phyloP scores from a whole-genome alignment of 1,140 invertebrate genomes.

The Heliconius hermathena region DNA sequence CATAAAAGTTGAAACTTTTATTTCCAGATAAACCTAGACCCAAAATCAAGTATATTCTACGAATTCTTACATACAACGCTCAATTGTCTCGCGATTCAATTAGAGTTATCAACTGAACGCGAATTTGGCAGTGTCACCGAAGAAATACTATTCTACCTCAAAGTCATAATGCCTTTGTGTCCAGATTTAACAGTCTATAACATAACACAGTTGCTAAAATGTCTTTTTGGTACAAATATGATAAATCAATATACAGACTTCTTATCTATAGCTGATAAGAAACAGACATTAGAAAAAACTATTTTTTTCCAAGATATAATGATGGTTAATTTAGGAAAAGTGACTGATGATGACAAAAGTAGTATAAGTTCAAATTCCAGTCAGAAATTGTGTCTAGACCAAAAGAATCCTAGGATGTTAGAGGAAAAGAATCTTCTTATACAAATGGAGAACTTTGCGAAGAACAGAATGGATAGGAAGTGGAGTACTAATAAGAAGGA shows the following conservation, averaged over 20 bases:
- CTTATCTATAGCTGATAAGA: constrained; percentile 58
- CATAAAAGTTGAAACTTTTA: not conserved
- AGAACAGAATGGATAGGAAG: constrained; percentile 74
- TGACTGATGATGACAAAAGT: constrained; percentile 36
- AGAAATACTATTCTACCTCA: constrained; percentile 90
- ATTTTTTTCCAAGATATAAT: constrained; percentile 61
- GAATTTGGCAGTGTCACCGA: constrained; percentile 90
- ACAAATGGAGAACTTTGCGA: constrained; percentile 73
- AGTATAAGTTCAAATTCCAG: constrained; percentile 57
- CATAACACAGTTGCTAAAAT: constrained; percentile 92
- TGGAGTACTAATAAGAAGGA: constrained; percentile 85
- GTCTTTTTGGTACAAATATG: constrained; percentile 91
- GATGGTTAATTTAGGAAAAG: constrained; percentile 36
- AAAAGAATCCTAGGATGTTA: constrained; percentile 60
- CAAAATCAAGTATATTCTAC: constrained; percentile 87
- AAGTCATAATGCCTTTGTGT: constrained; percentile 87
- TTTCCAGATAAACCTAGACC: constrained; percentile 87
- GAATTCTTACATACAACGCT: constrained; percentile 86
- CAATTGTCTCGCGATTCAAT: constrained; percentile 87
- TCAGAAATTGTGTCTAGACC: constrained; percentile 61
- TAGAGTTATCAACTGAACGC: constrained; percentile 88
- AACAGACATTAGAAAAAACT: constrained; percentile 3
- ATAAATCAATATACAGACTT: constrained; percentile 84
- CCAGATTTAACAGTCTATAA: constrained; percentile 88
- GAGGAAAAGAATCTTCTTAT: constrained; percentile 67